Conservation (phyloP, 2,888 invertebrate species). For the Andrena bucephala region DNA sequence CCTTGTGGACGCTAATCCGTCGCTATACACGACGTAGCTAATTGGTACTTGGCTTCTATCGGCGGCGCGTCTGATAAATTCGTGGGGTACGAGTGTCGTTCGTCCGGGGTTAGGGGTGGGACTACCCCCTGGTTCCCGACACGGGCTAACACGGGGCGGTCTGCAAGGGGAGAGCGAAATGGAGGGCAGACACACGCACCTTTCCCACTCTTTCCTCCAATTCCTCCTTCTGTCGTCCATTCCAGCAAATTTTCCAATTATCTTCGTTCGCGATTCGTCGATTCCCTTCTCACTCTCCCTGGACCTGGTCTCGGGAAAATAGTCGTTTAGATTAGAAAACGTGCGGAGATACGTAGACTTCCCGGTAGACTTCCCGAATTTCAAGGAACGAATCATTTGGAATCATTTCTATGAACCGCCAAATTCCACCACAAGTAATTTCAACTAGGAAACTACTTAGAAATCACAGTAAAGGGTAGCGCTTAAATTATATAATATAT, state of each 20-base stretch:
- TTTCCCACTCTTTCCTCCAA: not conserved
- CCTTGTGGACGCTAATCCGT: conserved; percentile 47
- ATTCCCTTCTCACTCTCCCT: not conserved
- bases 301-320: no score
- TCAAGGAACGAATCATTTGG: no score
- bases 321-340: no score
- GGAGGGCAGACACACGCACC: conserved; percentile 38
- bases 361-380: no score
- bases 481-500: no score
- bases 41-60: conserved; percentile 38
- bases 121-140: conserved; percentile 45
- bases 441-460: no score
- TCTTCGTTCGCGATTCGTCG: not conserved
- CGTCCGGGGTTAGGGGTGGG: conserved; percentile 56
- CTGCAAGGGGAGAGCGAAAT: conserved; percentile 52
- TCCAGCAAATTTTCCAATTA: not conserved
- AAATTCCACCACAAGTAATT: no score
- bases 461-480: no score
- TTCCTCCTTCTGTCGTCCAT: not conserved
- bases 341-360: no score
- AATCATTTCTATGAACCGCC: no score
- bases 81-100: conserved; percentile 49
- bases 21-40: conserved; percentile 32
- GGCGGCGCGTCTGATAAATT: conserved; percentile 49
- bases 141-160: conserved; percentile 55